Evolutionary conservation across 2,797 vertebrate species (phyloP), one percentile per base, ranked within the genome.

Genomic region (Argentina silus): DNA sequence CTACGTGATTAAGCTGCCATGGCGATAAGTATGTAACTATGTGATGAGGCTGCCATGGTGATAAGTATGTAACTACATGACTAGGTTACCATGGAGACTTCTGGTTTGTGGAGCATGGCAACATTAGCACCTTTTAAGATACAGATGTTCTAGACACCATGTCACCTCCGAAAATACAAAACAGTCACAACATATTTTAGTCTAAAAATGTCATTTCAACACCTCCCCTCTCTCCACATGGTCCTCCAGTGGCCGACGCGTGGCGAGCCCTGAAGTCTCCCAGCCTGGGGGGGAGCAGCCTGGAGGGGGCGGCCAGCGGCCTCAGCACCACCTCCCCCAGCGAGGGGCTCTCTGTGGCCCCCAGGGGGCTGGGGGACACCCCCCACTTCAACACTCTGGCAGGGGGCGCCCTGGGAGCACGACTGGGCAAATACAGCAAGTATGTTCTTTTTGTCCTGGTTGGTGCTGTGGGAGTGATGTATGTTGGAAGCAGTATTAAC

Each of bases 241-340:
- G 70, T 19, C 47, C 1, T 74, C 3, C 23, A 85, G 87, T 92
- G 89, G 98, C 98, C 0, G 98, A 99, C 3, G 98, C 97, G 1
- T 99, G 98, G 98, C 89, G 97, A 77, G 98, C 97, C 27, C 94
- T 99, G 74, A 99, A 99, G 91, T 98, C 97, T 50, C 97, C 97
- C 76, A 99, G 97, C 88, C 95, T 98, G 0, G 97, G 98, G 0
- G 97, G 98, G 72, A 99, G 98, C 93, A 99, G 98, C 76, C 95
- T 98, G 36, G 97, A 99, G 73, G 98, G 97, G 7, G 93, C 95
- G 12, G 96, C 96, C 57, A 99, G 97, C 0, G 97, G 97, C 17
- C 81, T 99, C 82, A 99, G 98, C 91, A 97, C 96, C 90, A 98
- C 97, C 2, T 95, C 92, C 11, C 93, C 92, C 80, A 94, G 93